Evolutionary conservation across 2,888 invertebrate species (phyloP).

Genomic region (Endotricha flammealis): DNA sequence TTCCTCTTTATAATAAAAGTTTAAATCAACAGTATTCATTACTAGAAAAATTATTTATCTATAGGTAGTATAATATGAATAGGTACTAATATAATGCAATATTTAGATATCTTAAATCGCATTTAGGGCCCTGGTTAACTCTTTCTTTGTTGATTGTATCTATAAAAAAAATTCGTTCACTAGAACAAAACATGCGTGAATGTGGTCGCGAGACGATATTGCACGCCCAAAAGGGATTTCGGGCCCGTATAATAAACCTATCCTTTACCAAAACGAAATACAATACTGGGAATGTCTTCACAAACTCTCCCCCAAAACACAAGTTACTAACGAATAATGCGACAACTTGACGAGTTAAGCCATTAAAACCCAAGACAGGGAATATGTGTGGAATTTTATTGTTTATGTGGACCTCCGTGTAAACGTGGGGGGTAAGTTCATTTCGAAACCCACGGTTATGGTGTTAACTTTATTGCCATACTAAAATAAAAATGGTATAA

Average conservation of each 20-base stretch:
- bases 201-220: too few species aligned
- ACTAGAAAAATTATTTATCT: too few species aligned
- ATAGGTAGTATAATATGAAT: too few species aligned
- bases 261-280: background rate
- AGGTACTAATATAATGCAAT: too few species aligned
- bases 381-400: slow-evolving; percentile 20
- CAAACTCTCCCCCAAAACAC: slow-evolving; percentile 5
- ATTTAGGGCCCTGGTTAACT: too few species aligned
- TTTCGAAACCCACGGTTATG: slow-evolving; percentile 1
- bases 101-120: too few species aligned
- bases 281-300: background rate
- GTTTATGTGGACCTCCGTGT: slow-evolving; percentile 11
- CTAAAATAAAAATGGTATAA: background rate
- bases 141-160: too few species aligned
- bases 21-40: too few species aligned
- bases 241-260: background rate
- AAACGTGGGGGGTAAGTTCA: slow-evolving; percentile 11
- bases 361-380: slow-evolving; percentile 15
- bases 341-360: slow-evolving; percentile 18
- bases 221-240: too few species aligned
- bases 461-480: slow-evolving; percentile 6
- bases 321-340: slow-evolving; percentile 13
- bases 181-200: too few species aligned
- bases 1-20: too few species aligned
- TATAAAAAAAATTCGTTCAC: too few species aligned